Conservation (phyloP, 2,113 vertebrate genomes). For the Petaurus breviceps region DNA sequence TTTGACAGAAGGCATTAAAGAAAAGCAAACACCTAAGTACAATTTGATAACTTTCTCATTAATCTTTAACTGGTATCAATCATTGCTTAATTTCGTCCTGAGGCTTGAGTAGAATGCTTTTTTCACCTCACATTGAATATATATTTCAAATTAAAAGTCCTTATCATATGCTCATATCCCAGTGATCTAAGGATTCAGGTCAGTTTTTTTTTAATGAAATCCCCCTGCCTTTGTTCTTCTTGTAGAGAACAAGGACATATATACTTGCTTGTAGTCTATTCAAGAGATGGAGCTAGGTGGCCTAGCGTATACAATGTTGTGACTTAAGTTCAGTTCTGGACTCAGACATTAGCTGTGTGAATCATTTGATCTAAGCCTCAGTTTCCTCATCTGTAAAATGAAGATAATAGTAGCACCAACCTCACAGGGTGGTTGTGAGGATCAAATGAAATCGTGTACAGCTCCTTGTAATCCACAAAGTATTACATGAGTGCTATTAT, state of each 20-base stretch:
- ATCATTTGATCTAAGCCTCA: background rate
- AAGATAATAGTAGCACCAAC: background rate
- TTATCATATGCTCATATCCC: background rate
- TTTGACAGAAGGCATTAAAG: background rate
- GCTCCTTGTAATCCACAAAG: background rate
- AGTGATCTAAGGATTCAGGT: background rate
- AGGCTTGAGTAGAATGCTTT: background rate
- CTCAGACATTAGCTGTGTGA: background rate
- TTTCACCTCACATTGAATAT: background rate
- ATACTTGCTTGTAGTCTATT: background rate
- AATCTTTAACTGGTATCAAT: background rate
- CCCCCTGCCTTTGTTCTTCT: background rate
- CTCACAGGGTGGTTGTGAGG: background rate
- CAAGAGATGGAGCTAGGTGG: background rate
- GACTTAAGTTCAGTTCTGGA: background rate
- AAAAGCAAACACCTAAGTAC: background rate
- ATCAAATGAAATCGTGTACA: background rate
- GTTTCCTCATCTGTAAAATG: background rate
- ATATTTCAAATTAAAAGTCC: background rate
- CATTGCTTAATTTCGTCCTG: background rate
- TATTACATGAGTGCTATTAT: background rate
- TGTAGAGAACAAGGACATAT: background rate
- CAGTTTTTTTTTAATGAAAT: background rate
- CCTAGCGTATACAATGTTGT: background rate
- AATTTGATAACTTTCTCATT: conserved; percentile 1